These are phyloP conservation scores for Meghimatium bilineatum DNA, from an alignment of 2,888 invertebrate species.

Conservation along the genomic window DNA sequence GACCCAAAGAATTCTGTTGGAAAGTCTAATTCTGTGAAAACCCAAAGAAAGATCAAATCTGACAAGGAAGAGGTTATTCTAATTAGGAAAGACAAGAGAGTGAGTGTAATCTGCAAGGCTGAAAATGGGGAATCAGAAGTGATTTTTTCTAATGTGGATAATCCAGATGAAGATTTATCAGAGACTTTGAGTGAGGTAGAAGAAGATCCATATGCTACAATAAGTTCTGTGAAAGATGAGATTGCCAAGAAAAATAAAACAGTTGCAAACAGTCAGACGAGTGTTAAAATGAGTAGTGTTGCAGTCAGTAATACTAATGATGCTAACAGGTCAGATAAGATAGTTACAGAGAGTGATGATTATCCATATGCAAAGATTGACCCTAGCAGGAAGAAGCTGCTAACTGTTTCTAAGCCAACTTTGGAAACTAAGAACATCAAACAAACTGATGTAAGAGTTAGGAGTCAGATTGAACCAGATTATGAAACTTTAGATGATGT, in stretches of 20 bases:
- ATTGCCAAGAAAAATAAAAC: neutral
- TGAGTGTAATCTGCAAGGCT: conserved; percentile 49
- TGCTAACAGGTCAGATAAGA: neutral
- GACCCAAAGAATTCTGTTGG: conserved; percentile 35
- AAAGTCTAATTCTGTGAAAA: conserved; percentile 46
- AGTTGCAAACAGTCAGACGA: neutral
- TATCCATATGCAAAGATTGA: conserved; percentile 43
- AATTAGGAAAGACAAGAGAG: conserved; percentile 52
- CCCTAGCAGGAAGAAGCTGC: conserved; percentile 20
- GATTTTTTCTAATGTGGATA: conserved; percentile 48
- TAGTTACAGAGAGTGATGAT: conserved; percentile 14
- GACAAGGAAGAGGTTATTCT: conserved; percentile 57
- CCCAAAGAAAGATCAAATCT: conserved; percentile 42
- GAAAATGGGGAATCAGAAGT: conserved; percentile 51
- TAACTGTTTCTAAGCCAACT: conserved; percentile 34
- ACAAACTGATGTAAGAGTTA: neutral
- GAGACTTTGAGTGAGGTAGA: conserved; percentile 18
- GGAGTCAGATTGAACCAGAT: conserved; percentile 56
- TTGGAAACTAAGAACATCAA: conserved; percentile 9
- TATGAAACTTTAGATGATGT: conserved; percentile 63
- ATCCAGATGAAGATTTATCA: conserved; percentile 49
- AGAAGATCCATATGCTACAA: conserved; percentile 48
- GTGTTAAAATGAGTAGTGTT: neutral
- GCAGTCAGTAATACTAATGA: neutral
- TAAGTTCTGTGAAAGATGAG: conserved; percentile 35